phyloP scores from a whole-genome alignment of 2,888 invertebrate genomes.

The Pheosia gnoma region DNA sequence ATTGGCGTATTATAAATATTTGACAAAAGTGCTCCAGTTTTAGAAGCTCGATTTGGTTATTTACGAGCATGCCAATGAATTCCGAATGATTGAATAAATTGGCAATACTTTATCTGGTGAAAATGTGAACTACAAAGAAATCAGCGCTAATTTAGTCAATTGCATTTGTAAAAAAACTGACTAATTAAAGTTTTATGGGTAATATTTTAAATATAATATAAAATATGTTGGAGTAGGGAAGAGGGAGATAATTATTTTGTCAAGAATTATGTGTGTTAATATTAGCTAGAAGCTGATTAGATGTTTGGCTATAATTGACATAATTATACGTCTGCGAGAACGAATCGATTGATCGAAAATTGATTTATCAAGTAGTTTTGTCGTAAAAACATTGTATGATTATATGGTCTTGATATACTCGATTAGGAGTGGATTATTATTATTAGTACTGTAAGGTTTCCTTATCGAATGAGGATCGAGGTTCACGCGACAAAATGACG shows the following conservation, averaged over 20 bases:
- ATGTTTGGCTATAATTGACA: constrained; percentile 4
- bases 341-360: background rate
- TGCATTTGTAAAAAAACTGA: background rate
- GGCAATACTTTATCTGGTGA: constrained; percentile 27
- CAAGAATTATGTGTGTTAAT: constrained; percentile 5
- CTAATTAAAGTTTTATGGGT: background rate
- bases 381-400: background rate
- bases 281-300: background rate
- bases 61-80: constrained; percentile 45
- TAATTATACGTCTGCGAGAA: constrained; percentile 3
- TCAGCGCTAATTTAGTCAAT: constrained; percentile 22
- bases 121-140: constrained; percentile 20
- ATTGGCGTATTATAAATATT: constrained; percentile 57
- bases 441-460: too few species aligned
- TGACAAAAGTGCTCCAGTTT: constrained; percentile 55
- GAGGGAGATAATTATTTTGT: background rate
- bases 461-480: background rate
- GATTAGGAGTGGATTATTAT: background rate
- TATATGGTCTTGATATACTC: background rate
- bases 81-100: constrained; percentile 39
- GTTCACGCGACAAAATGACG: background rate
- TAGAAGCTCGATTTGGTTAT: constrained; percentile 42
- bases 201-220: background rate
- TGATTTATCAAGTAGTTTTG: background rate
- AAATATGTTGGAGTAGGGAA: constrained; percentile 2